phyloP scores from a whole-genome alignment of 2,888 invertebrate genomes.

The Labia minor region DNA sequence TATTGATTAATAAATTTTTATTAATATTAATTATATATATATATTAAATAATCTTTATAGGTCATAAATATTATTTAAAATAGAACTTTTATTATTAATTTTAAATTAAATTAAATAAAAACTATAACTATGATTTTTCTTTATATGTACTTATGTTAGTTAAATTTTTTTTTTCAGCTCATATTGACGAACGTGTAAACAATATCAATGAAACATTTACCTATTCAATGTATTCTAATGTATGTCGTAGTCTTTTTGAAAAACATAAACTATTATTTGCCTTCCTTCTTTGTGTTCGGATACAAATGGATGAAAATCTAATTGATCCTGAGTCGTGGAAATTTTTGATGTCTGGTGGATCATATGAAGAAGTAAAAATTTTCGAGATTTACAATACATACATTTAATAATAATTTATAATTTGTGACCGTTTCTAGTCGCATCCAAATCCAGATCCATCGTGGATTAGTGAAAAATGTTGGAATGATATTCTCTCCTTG shows the following conservation, averaged over 20 bases:
- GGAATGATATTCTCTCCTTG: conserved; percentile 70
- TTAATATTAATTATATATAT: too few relatives aligned
- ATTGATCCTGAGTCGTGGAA: conserved; percentile 58
- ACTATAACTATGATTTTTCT: too few relatives aligned
- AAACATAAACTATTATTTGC: conserved; percentile 79
- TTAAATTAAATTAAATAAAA: too few relatives aligned
- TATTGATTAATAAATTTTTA: too few relatives aligned
- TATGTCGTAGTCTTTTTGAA: conserved; percentile 82
- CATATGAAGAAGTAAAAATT: conserved; percentile 42
- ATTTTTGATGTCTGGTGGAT: conserved; percentile 63
- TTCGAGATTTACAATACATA: conserved; percentile 16
- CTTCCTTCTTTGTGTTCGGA: conserved; percentile 58
- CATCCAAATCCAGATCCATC: conserved; percentile 59
- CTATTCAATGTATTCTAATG: conserved; percentile 70
- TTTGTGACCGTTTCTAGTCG: conserved; percentile 23
- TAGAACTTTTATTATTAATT: too few relatives aligned
- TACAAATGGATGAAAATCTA: conserved; percentile 48
- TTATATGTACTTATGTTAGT: too few relatives aligned
- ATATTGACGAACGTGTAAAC: conserved; percentile 61
- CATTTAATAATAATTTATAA: neutral
- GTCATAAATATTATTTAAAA: too few relatives aligned
- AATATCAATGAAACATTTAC: conserved; percentile 73
- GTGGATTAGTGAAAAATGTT: conserved; percentile 70
- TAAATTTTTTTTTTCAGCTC: conserved; percentile 48
- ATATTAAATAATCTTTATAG: too few relatives aligned